Evolutionary conservation across 2,113 vertebrate species (phyloP), one percentile per base, ranked within the genome.

Genomic region (Brachyistius frenatus): DNA sequence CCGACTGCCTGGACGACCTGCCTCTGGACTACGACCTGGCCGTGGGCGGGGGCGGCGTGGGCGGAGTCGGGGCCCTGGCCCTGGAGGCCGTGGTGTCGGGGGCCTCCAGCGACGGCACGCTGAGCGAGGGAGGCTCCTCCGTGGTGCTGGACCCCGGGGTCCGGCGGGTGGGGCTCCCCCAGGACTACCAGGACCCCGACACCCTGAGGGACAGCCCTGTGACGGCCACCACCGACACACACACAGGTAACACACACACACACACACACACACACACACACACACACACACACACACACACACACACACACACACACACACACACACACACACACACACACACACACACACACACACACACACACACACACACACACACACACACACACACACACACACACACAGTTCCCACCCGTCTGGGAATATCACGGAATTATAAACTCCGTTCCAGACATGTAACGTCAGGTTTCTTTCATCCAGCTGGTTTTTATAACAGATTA

Each of bases 1-100:
- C 92, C 0, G 93, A 94, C 62, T 92, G 91, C n/a, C 87, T 94
- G 80, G 92, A 93, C 0, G 91, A 93, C 69, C 77, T 93, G 16
- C 86, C 93, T 1, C 73, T 92, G 76, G 93, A 94, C 84, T 94
- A 94, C 30, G 91, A 92, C 67, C 83, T 93, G 39, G 86, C 81
- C 2, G 73, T 89, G 36, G 89, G 85, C 3, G 86, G 90, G 0
- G 69, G 0, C 0, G 82, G 79, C 0, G 63, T 58, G 3, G 85
- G 68, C 0, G 89, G 83, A 0, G 86, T 84, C 3, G 91, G 89
- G 6, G 91, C 70, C 0, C 13, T 93, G 82, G 91, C 88, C 0
- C 83, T 92, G 46, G 92, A 93, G 76, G 93, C 87, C 1, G 88
- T 87, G 41, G 91, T 91, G 49, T 92, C 93, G 0, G 92, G 89